phyloP scores from a whole-genome alignment of 2,888 invertebrate species.

The Callosobruchus maculatus region DNA sequence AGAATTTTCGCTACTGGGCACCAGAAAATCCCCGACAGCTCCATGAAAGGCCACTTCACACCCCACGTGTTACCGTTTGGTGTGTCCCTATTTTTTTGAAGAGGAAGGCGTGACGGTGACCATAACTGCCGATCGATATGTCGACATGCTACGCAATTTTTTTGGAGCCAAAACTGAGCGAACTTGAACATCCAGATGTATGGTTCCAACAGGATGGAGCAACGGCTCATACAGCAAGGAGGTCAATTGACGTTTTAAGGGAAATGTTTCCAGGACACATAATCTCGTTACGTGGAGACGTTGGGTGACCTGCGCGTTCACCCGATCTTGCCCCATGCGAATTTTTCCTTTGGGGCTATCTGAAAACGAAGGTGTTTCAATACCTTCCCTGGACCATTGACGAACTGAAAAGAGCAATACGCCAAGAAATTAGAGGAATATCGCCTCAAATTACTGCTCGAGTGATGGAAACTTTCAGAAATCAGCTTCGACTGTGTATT shows the following conservation, averaged over 20 bases:
- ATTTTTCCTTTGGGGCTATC: constrained; percentile 17
- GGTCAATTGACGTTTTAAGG: constrained; percentile 13
- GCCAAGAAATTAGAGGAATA: too few relatives aligned
- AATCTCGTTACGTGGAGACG: constrained; percentile 12
- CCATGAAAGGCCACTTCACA: too few relatives aligned
- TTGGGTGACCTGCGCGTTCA: constrained; percentile 15
- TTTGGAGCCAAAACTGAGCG: too few relatives aligned
- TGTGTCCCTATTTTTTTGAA: constrained; percentile 15
- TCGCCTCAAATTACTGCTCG: too few relatives aligned
- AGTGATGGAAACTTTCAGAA: too few relatives aligned
- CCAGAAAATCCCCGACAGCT: too few relatives aligned
- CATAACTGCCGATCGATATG: constrained; percentile 9
- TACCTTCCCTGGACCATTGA: constrained; percentile 15
- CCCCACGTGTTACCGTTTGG: constrained; percentile 15
- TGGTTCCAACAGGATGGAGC: not conserved
- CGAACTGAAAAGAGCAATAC: constrained; percentile 18
- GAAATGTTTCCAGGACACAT: constrained; percentile 18
- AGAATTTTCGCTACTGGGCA: too few relatives aligned
- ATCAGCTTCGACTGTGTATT: too few relatives aligned
- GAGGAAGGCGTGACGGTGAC: constrained; percentile 12
- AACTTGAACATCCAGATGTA: not conserved
- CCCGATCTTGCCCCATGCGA: constrained; percentile 15
- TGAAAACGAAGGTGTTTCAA: constrained; percentile 17
- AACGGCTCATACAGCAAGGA: constrained; percentile 10
- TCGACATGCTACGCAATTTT: constrained; percentile 2